Percentiles rank a stretch among this genome's conserved stretches.
Conservation (phyloP, 2,113 vertebrate species). For the Trichechus manatus region DNA sequence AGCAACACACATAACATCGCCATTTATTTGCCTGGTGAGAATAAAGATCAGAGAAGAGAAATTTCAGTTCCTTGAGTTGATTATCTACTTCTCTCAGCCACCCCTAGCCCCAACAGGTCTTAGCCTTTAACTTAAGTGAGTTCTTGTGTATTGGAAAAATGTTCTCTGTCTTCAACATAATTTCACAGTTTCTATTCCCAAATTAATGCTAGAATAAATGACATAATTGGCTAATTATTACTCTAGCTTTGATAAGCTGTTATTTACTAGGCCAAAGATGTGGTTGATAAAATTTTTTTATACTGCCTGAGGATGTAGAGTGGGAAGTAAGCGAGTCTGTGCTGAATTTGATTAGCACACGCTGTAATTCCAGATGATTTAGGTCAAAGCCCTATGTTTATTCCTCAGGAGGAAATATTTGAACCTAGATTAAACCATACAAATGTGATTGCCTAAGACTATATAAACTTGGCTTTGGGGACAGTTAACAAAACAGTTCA, state of each 20-base stretch:
- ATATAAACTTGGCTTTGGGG: not conserved
- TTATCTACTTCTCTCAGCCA: not conserved
- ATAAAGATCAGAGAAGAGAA: not conserved
- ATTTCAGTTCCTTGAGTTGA: not conserved
- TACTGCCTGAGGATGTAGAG: not conserved
- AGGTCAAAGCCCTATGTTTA: not conserved
- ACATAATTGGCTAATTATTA: not conserved
- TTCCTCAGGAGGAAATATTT: slow-evolving; percentile 28
- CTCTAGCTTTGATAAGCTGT: not conserved
- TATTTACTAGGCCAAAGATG: not conserved
- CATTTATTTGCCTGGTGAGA: not conserved
- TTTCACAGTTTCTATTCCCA: not conserved
- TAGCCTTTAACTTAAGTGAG: not conserved
- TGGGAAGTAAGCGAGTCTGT: not conserved
- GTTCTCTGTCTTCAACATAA: not conserved
- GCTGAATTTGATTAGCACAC: not conserved
- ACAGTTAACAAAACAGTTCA: not conserved
- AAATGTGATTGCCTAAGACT: not conserved
- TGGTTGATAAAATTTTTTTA: not conserved
- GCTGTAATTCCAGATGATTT: not conserved
- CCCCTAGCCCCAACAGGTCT: not conserved
- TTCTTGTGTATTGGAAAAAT: not conserved
- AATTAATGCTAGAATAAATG: not conserved
- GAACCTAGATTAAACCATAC: not conserved
- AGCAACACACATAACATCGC: not conserved